phyloP scores from a whole-genome alignment of 2,888 invertebrate species.

The Dynastes tityus region DNA sequence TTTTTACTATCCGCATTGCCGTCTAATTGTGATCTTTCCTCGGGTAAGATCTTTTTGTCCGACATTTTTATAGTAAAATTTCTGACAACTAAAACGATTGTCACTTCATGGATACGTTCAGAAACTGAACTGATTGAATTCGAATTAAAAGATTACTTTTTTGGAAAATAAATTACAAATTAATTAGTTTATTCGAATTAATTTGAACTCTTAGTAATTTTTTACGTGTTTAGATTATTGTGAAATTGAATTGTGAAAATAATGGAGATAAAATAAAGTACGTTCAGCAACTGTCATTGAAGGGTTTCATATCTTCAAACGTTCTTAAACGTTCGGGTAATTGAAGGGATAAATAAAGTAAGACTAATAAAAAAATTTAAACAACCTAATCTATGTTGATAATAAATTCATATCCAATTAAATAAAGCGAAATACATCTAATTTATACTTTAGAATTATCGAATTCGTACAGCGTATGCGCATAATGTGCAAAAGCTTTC shows the following conservation, averaged over 20 bases:
- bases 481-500: neutral
- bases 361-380: neutral
- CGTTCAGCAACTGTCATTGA: neutral
- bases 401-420: neutral
- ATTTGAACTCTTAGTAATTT: no score
- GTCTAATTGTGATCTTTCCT: slow-evolving; percentile 70
- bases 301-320: neutral
- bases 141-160: no score
- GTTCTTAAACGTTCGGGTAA: neutral
- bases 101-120: slow-evolving; percentile 28
- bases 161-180: no score
- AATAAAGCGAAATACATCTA: neutral
- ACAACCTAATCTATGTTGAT: neutral
- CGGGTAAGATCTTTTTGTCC: slow-evolving; percentile 70
- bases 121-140: neutral
- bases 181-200: no score
- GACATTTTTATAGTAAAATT: slow-evolving; percentile 63
- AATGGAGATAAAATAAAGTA: neutral
- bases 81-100: slow-evolving; percentile 34
- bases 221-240: no score
- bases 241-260: no score
- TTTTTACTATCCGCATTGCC: slow-evolving; percentile 71
- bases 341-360: neutral
- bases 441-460: neutral
- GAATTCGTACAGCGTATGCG: slow-evolving; percentile 22